Base-by-base conservation (phyloP, 2,113 vertebrate genomes). In the Caranx ignobilis region DNA sequence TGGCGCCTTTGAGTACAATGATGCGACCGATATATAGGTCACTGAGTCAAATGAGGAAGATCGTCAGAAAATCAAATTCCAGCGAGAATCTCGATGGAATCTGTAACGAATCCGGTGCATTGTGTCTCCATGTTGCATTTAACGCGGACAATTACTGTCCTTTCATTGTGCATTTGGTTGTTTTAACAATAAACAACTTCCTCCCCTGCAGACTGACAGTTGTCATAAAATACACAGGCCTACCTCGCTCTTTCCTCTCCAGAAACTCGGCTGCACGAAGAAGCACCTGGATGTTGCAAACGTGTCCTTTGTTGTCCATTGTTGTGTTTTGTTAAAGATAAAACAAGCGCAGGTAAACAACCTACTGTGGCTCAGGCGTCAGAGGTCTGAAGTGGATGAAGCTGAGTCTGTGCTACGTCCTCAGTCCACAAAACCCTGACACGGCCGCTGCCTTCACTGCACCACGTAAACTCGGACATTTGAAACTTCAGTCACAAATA, bases 191-290 rank as follows among this genome's bases (percentile, higher is more conserved):
- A 78, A 86, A 43, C 75, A 89, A 86, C 81, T 89, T 90, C 79
- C 85, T 89, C 76, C 67, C 72, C 48, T 32, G 19, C 12, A 61
- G 32, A 65, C 67, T 87, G 83, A 86, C 77, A 87, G 57, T 83
- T 76, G 66, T 70, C 77, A 71, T 11, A 18, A 83, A 87, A 79
- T 13, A 81, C 74, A 83, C 8, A 41, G 39, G 39, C 39, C 39
- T 71, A 97, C 96, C 96, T 92, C 96, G 85, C 47, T 97, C 97
- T 72, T 94, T 94, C 57, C 96, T 95, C 73, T 98, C 98, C 94
- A 98, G 78, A 83, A 97, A 98, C 86, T 97, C 97, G 0, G 97
- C 98, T 1, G 97, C 98, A 81, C 96, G 96, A 11, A 98, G 94
- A 75, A 99, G 95, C 59, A 97, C 97, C 89, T 97, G 97, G 76